A percentile compares a stretch with the other conserved stretches of the same genome.
These are phyloP conservation scores for Drosophila sulfurigaster DNA, from an alignment of 1,140 invertebrate genomes.

Conservation along the genomic window DNA sequence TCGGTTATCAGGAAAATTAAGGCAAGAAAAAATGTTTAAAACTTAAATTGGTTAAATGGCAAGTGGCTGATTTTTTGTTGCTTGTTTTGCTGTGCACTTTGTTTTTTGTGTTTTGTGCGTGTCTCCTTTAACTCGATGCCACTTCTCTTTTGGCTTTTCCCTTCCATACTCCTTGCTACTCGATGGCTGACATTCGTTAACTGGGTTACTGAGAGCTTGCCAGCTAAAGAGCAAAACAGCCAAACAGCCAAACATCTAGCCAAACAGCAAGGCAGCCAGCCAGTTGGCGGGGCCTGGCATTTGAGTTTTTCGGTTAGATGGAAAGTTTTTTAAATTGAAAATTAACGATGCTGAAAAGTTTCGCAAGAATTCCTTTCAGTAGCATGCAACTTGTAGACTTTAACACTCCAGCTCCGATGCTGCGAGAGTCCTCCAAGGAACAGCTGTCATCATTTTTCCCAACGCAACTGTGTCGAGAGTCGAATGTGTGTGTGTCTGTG, in stretches of 20 bases:
- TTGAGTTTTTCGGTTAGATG: slow-evolving; percentile 66
- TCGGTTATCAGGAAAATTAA: not conserved
- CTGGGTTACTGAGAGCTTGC: slow-evolving; percentile 46
- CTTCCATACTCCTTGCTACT: not conserved
- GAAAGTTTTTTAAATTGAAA: slow-evolving; percentile 78
- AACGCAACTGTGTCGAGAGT: slow-evolving; percentile 43
- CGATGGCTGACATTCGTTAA: slow-evolving; percentile 49
- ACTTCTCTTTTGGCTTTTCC: slow-evolving; percentile 11
- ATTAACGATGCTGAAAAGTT: slow-evolving; percentile 80
- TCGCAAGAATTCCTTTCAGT: slow-evolving; percentile 65
- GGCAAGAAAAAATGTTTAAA: slow-evolving; percentile 5
- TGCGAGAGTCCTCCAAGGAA: slow-evolving; percentile 12
- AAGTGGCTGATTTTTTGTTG: slow-evolving; percentile 8
- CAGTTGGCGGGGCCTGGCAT: slow-evolving; percentile 45
- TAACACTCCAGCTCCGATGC: slow-evolving; percentile 37
- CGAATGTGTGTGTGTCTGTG: slow-evolving; percentile 36
- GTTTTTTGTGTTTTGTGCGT: slow-evolving; percentile 38
- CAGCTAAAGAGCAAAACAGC: not conserved
- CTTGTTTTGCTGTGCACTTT: slow-evolving; percentile 19
- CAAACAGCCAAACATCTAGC: not conserved
- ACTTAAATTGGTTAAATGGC: slow-evolving; percentile 16
- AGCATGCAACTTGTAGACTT: slow-evolving; percentile 63
- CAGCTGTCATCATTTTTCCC: slow-evolving; percentile 46
- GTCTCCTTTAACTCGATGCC: slow-evolving; percentile 58
- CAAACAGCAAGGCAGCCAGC: not conserved